Base-by-base conservation (phyloP, 2,888 invertebrate genomes). In the Hydrotaea diabolus region DNA sequence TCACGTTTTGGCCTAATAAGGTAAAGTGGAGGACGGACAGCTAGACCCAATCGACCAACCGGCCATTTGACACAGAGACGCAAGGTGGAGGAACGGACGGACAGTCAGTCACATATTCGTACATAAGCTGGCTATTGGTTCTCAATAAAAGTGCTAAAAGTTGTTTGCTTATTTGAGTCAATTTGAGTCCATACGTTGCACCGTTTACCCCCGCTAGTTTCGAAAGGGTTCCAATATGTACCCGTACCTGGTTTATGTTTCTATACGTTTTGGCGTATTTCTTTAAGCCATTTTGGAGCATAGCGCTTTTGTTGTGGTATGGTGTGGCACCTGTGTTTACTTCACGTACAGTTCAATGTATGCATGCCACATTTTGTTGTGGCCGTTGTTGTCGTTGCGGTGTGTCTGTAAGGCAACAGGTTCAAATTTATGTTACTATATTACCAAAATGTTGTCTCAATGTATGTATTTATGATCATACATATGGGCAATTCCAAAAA, bases 1-100 rank as follows among this genome's bases (percentile, higher is more conserved):
- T 86, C 87, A 87, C 87, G 87, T 87, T 87, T 86, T 85, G 79
- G 71, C 74, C 83, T 85, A 80, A 84, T 86, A 82, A 85, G 82
- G 80, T 23, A 73, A 77, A 59, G 49, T 74, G 79, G 55, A 71
- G 73, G 85, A 78, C 84, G 39, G 81, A 77, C 83, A 15, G 55
- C 21, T 13, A 23, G 26, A 23, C 23, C 23, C 23, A 26, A 23
- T 2, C 23, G 23, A 26, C 23, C 21, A 21, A 21, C 2, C 55
- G 55, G 21, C 21, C 19, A 17, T 31, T 17, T 17, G 53, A 82
- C 53, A 4, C 7, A 7, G 31, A 31, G 31, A 66, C 2, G 66
- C 43, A 43, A 72, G 64, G 62, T 59, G 64, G 57, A 71, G 62
- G 31, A 26, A 17, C 59, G 57, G 3, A 23, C 19, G 15, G 23